phyloP scores from a whole-genome alignment of 2,888 invertebrate species.

The Cantharis nigra region DNA sequence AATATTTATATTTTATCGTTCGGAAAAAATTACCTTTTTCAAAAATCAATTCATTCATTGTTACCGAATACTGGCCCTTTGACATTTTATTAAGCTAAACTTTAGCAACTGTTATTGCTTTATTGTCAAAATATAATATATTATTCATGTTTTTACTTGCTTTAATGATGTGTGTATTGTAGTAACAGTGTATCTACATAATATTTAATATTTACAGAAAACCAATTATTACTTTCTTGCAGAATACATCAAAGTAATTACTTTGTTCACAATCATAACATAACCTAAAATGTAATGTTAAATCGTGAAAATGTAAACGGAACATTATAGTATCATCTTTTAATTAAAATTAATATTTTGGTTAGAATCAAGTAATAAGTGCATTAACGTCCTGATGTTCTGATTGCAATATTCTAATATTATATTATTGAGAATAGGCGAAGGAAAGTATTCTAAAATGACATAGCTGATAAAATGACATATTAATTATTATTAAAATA shows the following conservation, averaged over 20 bases:
- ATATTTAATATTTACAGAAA: neutral
- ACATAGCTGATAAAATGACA: too few species aligned
- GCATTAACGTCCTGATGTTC: too few species aligned
- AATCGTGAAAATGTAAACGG: neutral
- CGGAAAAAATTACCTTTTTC: neutral
- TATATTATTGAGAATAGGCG: too few species aligned
- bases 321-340: neutral
- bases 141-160: neutral
- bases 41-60: neutral
- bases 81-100: neutral
- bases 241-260: neutral
- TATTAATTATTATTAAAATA: too few species aligned
- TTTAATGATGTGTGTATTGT: neutral
- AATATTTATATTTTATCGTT: neutral
- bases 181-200: neutral
- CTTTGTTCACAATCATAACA: neutral
- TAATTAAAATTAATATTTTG: neutral
- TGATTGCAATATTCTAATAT: too few species aligned
- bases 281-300: neutral
- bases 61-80: neutral
- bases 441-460: too few species aligned
- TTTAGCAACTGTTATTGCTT: neutral
- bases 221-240: neutral
- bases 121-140: neutral
- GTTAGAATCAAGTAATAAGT: neutral